These are phyloP conservation scores for Lasiurus cinereus DNA, from an alignment of 2,113 vertebrate species.

Conservation along the genomic window DNA sequence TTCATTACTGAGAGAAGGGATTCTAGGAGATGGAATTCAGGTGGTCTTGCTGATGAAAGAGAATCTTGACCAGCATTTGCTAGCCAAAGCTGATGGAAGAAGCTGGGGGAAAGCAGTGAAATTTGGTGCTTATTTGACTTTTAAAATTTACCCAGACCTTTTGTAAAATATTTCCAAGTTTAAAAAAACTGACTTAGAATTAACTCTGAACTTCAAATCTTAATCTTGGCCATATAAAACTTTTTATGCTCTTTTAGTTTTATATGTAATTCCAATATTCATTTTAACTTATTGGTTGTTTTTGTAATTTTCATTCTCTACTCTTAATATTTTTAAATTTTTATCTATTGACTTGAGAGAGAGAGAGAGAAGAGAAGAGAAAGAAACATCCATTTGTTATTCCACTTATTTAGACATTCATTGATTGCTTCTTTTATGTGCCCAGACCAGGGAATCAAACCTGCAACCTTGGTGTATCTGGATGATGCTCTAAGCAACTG, in stretches of 20 bases:
- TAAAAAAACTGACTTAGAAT: not conserved
- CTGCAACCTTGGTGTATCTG: not conserved
- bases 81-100: not conserved
- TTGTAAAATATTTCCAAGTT: slow-evolving; percentile 52
- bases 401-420: not conserved
- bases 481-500: not conserved
- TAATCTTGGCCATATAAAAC: not conserved
- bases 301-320: slow-evolving; percentile 14
- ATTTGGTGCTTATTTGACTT: not conserved
- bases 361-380: not conserved
- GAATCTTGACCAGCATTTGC: not conserved
- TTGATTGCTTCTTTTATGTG: not conserved
- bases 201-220: slow-evolving; percentile 34
- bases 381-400: not conserved
- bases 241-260: not conserved
- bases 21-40: not conserved
- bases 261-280: not conserved
- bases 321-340: not conserved
- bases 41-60: not conserved
- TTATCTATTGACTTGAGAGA: not conserved
- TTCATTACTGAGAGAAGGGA: not conserved
- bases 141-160: not conserved
- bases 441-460: not conserved
- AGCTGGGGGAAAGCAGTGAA: not conserved
- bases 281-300: not conserved